Percentiles rank a stretch among this genome's conserved stretches.
Evolutionary conservation across 2,888 invertebrate species (phyloP).

Genomic region (Gerris lacustris): DNA sequence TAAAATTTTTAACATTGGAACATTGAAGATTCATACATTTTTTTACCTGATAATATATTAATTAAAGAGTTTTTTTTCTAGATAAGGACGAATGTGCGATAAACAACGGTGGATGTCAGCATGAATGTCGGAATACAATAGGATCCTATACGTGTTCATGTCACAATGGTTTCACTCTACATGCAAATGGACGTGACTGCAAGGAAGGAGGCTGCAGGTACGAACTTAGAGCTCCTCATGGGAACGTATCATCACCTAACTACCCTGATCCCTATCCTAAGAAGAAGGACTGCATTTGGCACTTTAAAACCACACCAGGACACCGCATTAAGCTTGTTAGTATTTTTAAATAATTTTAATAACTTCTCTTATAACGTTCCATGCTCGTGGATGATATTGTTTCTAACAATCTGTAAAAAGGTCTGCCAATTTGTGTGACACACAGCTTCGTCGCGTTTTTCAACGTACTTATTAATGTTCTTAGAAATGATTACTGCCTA

Average conservation of each 20-base stretch:
- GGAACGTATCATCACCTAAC: slow-evolving; percentile 79
- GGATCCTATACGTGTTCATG: slow-evolving; percentile 89
- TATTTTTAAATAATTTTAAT: not conserved
- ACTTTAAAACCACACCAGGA: slow-evolving; percentile 89
- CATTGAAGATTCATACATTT: too few relatives aligned
- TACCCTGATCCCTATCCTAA: slow-evolving; percentile 81
- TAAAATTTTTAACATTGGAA: too few relatives aligned
- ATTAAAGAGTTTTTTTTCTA: slow-evolving; percentile 34
- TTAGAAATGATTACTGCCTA: too few relatives aligned
- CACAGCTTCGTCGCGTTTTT: too few relatives aligned
- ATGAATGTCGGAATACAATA: slow-evolving; percentile 88
- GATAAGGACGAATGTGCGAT: slow-evolving; percentile 94
- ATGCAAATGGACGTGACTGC: slow-evolving; percentile 89
- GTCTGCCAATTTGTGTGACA: too few relatives aligned
- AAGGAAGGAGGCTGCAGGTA: slow-evolving; percentile 97
- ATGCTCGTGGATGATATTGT: too few relatives aligned
- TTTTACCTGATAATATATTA: too few relatives aligned
- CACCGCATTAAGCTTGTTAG: slow-evolving; percentile 78
- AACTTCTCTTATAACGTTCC: too few relatives aligned
- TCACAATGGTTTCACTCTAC: slow-evolving; percentile 88
- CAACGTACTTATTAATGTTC: too few relatives aligned
- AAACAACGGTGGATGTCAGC: slow-evolving; percentile 94
- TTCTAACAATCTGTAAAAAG: not conserved
- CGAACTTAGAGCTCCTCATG: slow-evolving; percentile 73
- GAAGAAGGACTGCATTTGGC: slow-evolving; percentile 93